Evolutionary conservation across 2,797 vertebrate species (phyloP), one percentile per base, ranked within the genome.

Genomic region (Hypotaenidia okinawae): DNA sequence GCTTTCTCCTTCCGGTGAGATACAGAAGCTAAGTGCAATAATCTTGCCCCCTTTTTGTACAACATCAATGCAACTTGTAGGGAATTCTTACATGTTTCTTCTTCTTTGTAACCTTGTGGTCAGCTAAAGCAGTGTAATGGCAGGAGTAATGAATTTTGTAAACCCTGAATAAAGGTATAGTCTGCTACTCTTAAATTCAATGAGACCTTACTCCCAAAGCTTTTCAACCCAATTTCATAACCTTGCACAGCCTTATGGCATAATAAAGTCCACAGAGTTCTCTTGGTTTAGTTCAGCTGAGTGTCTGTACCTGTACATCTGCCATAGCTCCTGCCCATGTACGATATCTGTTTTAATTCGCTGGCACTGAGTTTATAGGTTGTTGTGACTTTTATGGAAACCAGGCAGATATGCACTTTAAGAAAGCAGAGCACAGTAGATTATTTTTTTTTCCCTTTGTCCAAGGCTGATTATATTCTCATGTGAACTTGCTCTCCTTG

Each of bases 381-480:
- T 32, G 27, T 54, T 77, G 22, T 79, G 57, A n/a, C 25, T 84
- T 64, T 55, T 67, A 66, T n/a, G 52, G 54, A 83, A 84, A 61
- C 11, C 10, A 47, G 63, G 67, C 33, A 80, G n/a, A 83, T 64
- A 25, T 45, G 18, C 15, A 30, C 18, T 84, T 95, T 61, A 16
- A 41, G 54, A 72, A 76, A 37, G 52, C 28, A 68, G 52, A 59
- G 10, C 27, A 11, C 41, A 15, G 21, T 49, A 58, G n/a, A 43
- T 35, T 73, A 27, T 37, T 67, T 10, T 49, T 43, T 76, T 61
- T 37, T 10, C 2, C 57, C 32, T 82, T 69, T 89, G 57, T 30
- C 74, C 24, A 87, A 88, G 27, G 23, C 55, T 73, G 63, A 82
- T 87, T 90, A 92, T 92, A 84, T 28, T 79, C 59, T 87, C 66